These are phyloP conservation scores for Manis crassicaudata DNA, from an alignment of 2,797 vertebrate species.

Conservation along the genomic window DNA sequence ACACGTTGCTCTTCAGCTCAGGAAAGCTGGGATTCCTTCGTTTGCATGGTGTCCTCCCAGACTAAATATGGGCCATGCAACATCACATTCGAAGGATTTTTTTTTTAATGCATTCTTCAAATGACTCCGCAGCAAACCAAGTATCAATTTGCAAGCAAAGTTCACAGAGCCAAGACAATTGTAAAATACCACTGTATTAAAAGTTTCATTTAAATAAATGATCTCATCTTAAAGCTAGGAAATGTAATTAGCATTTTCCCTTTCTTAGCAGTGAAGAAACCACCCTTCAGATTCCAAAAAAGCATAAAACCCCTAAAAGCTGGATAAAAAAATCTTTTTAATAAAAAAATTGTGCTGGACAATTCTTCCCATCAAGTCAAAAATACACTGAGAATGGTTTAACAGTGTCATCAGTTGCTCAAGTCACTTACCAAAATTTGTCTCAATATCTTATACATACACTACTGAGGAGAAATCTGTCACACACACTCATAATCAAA, in stretches of 20 bases:
- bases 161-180: slow-evolving; percentile 61
- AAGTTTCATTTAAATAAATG: slow-evolving; percentile 64
- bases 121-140: slow-evolving; percentile 46
- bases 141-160: slow-evolving; percentile 52
- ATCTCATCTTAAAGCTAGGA: slow-evolving; percentile 67
- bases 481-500: not conserved
- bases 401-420: not conserved
- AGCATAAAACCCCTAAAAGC: not conserved
- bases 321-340: not conserved
- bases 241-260: slow-evolving; percentile 51
- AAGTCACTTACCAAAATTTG: not conserved
- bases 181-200: slow-evolving; percentile 53
- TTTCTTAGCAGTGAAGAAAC: slow-evolving; percentile 48
- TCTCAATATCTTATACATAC: not conserved
- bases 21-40: not conserved
- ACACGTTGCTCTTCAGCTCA: not conserved
- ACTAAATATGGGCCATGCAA: not conserved
- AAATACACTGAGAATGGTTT: not conserved
- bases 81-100: not conserved
- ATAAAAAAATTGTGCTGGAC: not conserved
- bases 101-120: not conserved
- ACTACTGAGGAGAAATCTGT: not conserved
- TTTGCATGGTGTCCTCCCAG: not conserved
- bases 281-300: not conserved
- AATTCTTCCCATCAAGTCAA: not conserved